These are phyloP conservation scores for Drymonia ruficornis DNA, from an alignment of 2,888 invertebrate genomes.

Conservation along the genomic window DNA sequence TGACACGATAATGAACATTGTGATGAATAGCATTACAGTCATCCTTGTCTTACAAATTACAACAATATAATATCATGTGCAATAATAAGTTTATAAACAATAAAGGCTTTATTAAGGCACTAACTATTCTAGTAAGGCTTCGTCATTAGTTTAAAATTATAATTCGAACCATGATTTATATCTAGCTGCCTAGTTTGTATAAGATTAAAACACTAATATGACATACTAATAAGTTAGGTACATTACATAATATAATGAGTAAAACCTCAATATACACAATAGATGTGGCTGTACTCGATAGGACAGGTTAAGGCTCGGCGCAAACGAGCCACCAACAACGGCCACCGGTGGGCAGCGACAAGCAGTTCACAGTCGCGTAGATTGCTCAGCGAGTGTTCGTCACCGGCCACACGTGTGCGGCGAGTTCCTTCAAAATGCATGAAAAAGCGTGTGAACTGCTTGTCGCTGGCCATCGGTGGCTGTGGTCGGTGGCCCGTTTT, in stretches of 20 bases:
- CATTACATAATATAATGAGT: conserved; percentile 26
- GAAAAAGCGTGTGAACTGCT: too few species aligned
- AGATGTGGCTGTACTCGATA: conserved; percentile 20
- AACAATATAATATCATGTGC: conserved; percentile 43
- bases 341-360: too few species aligned
- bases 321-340: too few species aligned
- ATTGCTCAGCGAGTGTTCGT: too few species aligned
- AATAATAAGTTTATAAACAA: conserved; percentile 36
- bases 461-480: too few species aligned
- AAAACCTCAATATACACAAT: conserved; percentile 13
- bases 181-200: conserved; percentile 50
- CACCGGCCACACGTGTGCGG: too few species aligned
- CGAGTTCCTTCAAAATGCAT: too few species aligned
- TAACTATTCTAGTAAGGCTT: conserved; percentile 66
- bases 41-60: conserved; percentile 29
- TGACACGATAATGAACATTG: conserved; percentile 49
- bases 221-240: conserved; percentile 33
- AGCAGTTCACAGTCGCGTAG: too few species aligned
- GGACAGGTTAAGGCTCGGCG: conserved; percentile 16
- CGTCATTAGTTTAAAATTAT: conserved; percentile 36
- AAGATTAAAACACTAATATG: conserved; percentile 26
- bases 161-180: conserved; percentile 29
- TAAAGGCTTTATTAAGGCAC: conserved; percentile 58
- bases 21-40: conserved; percentile 54
- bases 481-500: too few species aligned